A percentile compares a stretch with the other conserved stretches of the same genome.
These are phyloP conservation scores for Cirrhinus molitorella DNA, from an alignment of 2,797 vertebrate species.

Conservation along the genomic window DNA sequence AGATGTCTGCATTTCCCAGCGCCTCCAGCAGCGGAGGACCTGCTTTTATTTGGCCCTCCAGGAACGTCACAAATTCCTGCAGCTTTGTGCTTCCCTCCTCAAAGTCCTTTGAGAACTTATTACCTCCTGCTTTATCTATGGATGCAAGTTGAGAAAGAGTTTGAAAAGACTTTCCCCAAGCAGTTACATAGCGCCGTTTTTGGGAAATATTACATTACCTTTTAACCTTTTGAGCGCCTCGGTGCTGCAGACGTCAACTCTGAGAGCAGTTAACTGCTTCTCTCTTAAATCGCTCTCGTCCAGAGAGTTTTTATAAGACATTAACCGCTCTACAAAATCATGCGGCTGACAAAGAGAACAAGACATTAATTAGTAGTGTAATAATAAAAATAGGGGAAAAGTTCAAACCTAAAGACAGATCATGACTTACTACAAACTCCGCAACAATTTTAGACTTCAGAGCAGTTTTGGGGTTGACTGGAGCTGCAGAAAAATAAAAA, in stretches of 20 bases:
- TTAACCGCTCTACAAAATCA: constrained; percentile 88
- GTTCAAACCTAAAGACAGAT: not conserved
- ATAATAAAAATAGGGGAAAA: not conserved
- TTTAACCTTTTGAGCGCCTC: constrained; percentile 96
- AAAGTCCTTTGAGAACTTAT: constrained; percentile 96
- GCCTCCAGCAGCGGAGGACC: constrained; percentile 90
- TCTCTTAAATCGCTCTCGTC: constrained; percentile 92
- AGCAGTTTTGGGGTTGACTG: constrained; percentile 87
- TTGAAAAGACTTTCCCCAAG: not conserved
- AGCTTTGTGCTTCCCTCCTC: constrained; percentile 95
- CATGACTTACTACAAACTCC: constrained; percentile 91
- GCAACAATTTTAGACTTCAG: constrained; percentile 98
- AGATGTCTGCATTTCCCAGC: constrained; percentile 93
- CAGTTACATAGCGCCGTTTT: not conserved
- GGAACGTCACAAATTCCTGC: constrained; percentile 92
- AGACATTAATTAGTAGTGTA: not conserved
- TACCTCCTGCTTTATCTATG: constrained; percentile 95
- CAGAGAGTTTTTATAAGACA: constrained; percentile 81
- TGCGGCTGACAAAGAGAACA: constrained; percentile 79
- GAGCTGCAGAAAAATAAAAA: constrained; percentile 68
- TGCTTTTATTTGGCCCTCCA: constrained; percentile 90
- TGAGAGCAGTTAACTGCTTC: constrained; percentile 91
- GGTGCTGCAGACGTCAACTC: constrained; percentile 93
- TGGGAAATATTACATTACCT: constrained; percentile 71
- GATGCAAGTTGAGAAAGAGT: not conserved